These are phyloP conservation scores for Penaeus indicus DNA, from an alignment of 1,140 invertebrate species.

Conservation along the genomic window DNA sequence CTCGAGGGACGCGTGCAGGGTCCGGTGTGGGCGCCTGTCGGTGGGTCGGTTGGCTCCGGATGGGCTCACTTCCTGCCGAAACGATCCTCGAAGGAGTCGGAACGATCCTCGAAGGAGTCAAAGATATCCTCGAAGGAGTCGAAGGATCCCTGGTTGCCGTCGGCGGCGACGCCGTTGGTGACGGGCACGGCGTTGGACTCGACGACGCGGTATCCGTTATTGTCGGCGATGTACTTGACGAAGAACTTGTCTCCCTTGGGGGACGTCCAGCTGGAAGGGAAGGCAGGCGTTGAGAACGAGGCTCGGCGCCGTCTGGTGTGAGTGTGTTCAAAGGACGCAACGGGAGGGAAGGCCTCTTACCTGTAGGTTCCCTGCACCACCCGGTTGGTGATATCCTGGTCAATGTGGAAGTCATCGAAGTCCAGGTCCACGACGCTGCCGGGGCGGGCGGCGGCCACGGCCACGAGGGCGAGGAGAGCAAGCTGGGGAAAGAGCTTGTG, in stretches of 20 bases:
- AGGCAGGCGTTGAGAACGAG: no score
- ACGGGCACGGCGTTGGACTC: slow-evolving; percentile 62
- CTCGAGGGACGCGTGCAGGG: no score
- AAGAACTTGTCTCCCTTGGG: slow-evolving; percentile 57
- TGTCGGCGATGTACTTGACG: slow-evolving; percentile 60
- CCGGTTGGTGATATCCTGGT: slow-evolving; percentile 12
- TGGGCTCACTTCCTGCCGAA: background rate
- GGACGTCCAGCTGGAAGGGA: slow-evolving; percentile 53
- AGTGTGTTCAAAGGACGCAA: no score
- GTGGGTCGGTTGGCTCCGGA: no score
- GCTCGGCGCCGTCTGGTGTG: no score
- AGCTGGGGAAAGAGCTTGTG: background rate
- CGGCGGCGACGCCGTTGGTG: slow-evolving; percentile 53
- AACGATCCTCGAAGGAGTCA: background rate
- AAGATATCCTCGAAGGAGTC: background rate
- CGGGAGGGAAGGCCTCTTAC: background rate
- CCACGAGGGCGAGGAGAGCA: background rate
- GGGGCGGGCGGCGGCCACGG: slow-evolving; percentile 25
- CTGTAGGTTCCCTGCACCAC: slow-evolving; percentile 35
- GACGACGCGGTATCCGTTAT: slow-evolving; percentile 56
- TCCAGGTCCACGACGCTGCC: background rate
- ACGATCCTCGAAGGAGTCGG: background rate
- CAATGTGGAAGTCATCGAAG: slow-evolving; percentile 31
- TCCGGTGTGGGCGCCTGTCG: no score
- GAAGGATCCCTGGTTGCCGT: slow-evolving; percentile 58